Evolutionary conservation across 2,888 invertebrate species (phyloP), one percentile per base, ranked within the genome.

Genomic region (Phengaris arion): DNA sequence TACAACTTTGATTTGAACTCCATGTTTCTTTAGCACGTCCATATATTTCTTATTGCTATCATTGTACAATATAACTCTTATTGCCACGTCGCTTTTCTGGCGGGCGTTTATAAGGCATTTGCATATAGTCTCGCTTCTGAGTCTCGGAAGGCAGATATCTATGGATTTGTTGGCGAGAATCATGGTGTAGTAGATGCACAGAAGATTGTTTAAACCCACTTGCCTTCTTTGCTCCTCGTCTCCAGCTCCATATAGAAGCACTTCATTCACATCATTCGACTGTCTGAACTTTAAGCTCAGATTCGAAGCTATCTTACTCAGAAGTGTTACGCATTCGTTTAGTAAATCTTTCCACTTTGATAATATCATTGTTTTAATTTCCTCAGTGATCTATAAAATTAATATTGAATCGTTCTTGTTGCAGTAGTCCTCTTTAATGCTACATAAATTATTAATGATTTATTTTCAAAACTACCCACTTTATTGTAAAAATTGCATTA

Each of bases 61-160:
- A 75, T 82, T 83, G 77, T 91, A 87, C 48, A 91, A 82, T 8
- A 82, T 82, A 35, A 90, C 81, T 76, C 89, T 82, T 10, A 91
- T 80, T 72, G 80, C 83, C 4, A 83, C 82, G 22, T 83, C 81
- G 74, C 83, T 86, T 75, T 81, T 84, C 76, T 83, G 80, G 8
- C 83, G 85, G 5, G 84, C 84, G 13, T 77, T 81, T 57, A 87
- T 81, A 4, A 91, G 83, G 76, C 86, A 86, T 48, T 86, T 85
- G 6, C 83, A 81, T 46, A 90, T 80, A 0, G 86, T 85, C 2
- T 84, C 84, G 76, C 88, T 90, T 48, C 79, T 78, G 5, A 90
- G 83, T 9, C 83, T 85, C 2, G 89, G 89, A 51, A 89, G 80
- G 77, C 90, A 91, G 10, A 90, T 82, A 76, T 91, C 88, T 68